phyloP scores from a whole-genome alignment of 2,888 invertebrate genomes.

The Phaonia tiefii region DNA sequence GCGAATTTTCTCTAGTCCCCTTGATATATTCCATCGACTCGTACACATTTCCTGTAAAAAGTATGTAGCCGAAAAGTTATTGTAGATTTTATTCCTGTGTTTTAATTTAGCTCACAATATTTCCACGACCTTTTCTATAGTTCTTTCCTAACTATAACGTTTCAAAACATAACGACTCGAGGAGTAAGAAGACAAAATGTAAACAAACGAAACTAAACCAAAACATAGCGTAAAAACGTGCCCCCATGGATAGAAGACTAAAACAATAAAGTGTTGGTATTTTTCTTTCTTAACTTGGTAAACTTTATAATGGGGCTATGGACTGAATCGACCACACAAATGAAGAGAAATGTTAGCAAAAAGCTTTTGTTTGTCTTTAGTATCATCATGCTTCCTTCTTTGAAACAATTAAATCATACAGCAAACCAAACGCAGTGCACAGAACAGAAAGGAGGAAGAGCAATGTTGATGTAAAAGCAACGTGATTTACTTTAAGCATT shows the following conservation, averaged over 20 bases:
- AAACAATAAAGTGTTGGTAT: neutral
- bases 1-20: no score
- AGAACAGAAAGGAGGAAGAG: neutral
- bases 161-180: neutral
- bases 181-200: slow-evolving; percentile 36
- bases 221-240: slow-evolving; percentile 1
- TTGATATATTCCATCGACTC: neutral
- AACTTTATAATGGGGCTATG: neutral
- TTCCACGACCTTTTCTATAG: slow-evolving; percentile 1
- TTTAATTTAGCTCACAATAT: slow-evolving; percentile 43
- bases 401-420: neutral
- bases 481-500: slow-evolving; percentile 36
- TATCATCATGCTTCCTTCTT: slow-evolving; percentile 19
- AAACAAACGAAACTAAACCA: slow-evolving; percentile 35
- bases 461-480: slow-evolving; percentile 3
- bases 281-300: slow-evolving; percentile 49
- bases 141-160: neutral
- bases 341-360: slow-evolving; percentile 35
- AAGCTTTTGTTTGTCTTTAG: slow-evolving; percentile 59
- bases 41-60: slow-evolving; percentile 20
- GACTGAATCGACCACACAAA: neutral
- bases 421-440: neutral
- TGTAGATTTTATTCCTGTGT: slow-evolving; percentile 38
- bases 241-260: neutral
- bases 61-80: slow-evolving; percentile 22